These are phyloP conservation scores for Bambusicola thoracicus DNA, from an alignment of 2,113 vertebrate genomes.

Conservation along the genomic window DNA sequence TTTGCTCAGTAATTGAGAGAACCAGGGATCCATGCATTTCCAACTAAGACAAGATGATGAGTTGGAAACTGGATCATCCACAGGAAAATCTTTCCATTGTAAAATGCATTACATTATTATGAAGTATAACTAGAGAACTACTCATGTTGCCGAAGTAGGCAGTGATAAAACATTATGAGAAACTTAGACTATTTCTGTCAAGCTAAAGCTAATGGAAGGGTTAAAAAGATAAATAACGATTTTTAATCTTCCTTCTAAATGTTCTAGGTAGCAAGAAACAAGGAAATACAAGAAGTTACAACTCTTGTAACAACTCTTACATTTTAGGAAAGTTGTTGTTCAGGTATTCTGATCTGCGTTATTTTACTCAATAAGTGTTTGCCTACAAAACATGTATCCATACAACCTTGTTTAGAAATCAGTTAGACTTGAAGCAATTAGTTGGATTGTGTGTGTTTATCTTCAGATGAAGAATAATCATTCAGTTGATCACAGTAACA, in stretches of 20 bases:
- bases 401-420: not conserved
- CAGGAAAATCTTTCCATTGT: not conserved
- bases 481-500: slow-evolving; percentile 39
- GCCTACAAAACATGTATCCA: not conserved
- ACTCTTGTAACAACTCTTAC: not conserved
- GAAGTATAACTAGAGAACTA: not conserved
- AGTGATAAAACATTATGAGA: not conserved
- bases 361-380: not conserved
- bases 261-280: not conserved
- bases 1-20: not conserved
- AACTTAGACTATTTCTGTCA: not conserved
- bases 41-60: not conserved
- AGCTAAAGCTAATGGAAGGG: not conserved
- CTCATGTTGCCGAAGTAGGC: not conserved
- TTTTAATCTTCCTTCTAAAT: not conserved
- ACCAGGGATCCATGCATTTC: not conserved
- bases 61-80: not conserved
- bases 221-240: not conserved
- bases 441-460: slow-evolving; percentile 31
- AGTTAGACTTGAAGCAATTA: slow-evolving; percentile 18
- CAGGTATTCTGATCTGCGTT: not conserved
- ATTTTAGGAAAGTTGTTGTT: not conserved
- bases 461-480: slow-evolving; percentile 21
- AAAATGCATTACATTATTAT: not conserved
- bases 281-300: not conserved